A percentile compares a stretch with the other conserved stretches of the same genome.
phyloP scores from a whole-genome alignment of 2,113 vertebrate genomes.

The Mesitornis unicolor region DNA sequence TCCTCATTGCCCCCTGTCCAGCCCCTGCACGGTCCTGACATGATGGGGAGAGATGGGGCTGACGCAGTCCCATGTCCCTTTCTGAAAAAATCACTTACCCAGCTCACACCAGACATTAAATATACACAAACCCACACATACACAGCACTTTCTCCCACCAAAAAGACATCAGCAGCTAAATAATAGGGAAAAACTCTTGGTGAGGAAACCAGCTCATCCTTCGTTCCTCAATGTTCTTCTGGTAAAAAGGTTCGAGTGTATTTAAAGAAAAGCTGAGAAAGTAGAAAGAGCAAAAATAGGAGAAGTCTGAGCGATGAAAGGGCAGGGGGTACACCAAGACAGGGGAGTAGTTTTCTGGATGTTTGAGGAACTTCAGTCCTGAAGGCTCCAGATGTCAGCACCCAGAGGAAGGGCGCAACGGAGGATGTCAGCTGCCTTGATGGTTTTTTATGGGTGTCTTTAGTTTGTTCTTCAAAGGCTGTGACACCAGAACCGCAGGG shows the following conservation, averaged over 20 bases:
- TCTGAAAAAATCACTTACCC: not conserved
- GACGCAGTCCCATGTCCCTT: not conserved
- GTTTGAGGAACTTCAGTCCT: not conserved
- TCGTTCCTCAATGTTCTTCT: not conserved
- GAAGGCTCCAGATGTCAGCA: not conserved
- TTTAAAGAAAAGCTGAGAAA: slow-evolving; percentile 20
- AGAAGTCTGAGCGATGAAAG: not conserved
- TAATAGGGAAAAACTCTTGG: not conserved
- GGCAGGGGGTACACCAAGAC: not conserved
- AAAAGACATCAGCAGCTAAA: not conserved
- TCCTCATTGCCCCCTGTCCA: not conserved
- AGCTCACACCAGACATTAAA: not conserved
- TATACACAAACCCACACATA: not conserved
- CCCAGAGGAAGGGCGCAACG: not conserved
- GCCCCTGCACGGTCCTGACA: not conserved
- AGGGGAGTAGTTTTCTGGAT: not conserved
- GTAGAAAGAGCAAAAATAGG: not conserved
- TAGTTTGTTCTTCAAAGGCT: not conserved
- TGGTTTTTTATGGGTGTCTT: not conserved
- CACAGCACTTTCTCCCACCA: not conserved
- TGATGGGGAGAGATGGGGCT: not conserved
- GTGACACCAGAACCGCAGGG: not conserved
- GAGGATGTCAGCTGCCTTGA: not conserved
- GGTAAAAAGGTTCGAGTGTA: not conserved
- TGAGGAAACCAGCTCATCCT: not conserved